A percentile compares a stretch with the other conserved stretches of the same genome.
phyloP scores from a whole-genome alignment of 1,140 invertebrate species.

The Drosophila ercepeae region DNA sequence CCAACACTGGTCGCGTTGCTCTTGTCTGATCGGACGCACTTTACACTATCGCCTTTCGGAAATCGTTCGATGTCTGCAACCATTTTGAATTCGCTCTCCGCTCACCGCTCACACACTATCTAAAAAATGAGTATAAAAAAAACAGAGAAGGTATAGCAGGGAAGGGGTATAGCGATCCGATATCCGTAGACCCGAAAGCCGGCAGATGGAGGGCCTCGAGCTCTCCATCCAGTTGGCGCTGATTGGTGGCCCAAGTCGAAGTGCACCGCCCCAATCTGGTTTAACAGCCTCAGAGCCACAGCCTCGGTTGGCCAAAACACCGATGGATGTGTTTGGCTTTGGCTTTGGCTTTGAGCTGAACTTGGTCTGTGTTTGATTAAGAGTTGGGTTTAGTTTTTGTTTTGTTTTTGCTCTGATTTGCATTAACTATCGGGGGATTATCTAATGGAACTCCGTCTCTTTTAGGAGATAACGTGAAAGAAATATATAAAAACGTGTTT shows the following conservation, averaged over 20 bases:
- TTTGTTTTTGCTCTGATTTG: background rate
- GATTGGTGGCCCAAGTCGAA: conserved; percentile 64
- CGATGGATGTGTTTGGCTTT: conserved; percentile 2
- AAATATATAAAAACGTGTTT: too few relatives aligned
- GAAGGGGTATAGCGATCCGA: background rate
- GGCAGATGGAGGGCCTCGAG: conserved; percentile 25
- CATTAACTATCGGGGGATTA: background rate
- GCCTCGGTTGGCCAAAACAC: conserved; percentile 37
- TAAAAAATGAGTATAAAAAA: conserved; percentile 2
- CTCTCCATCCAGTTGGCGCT: conserved; percentile 48
- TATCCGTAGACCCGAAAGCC: conserved; percentile 6
- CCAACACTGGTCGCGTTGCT: conserved; percentile 20
- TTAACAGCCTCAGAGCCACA: conserved; percentile 46
- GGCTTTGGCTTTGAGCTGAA: background rate
- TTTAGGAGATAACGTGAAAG: too few relatives aligned
- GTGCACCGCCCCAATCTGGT: conserved; percentile 78
- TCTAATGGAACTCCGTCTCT: background rate
- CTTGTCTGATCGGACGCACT: conserved; percentile 66
- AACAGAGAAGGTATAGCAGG: background rate
- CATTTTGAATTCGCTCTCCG: conserved; percentile 58
- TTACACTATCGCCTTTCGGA: conserved; percentile 50
- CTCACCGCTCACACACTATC: conserved; percentile 35
- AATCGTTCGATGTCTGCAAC: conserved; percentile 49
- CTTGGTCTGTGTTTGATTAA: background rate
- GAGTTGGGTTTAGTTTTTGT: conserved; percentile 1